phyloP scores from a whole-genome alignment of 2,797 vertebrate genomes.

The Enteromius fasciolatus region DNA sequence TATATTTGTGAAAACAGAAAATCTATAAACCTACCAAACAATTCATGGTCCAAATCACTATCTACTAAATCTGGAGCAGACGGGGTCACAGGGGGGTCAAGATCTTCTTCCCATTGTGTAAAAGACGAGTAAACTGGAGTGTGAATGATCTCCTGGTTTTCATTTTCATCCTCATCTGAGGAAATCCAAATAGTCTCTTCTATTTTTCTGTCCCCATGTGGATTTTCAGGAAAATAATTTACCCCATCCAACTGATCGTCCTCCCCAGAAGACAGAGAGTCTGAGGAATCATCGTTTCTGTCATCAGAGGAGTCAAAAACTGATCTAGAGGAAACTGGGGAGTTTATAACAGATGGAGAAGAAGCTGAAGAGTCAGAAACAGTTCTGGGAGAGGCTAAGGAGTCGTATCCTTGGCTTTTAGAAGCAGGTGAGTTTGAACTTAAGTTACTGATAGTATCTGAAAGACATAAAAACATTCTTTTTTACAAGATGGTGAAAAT shows the following conservation, averaged over 20 bases:
- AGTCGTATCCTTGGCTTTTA: constrained; percentile 42
- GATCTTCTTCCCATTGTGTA: constrained; percentile 57
- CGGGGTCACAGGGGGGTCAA: constrained; percentile 65
- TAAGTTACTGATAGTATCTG: constrained; percentile 68
- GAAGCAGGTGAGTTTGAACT: constrained; percentile 25
- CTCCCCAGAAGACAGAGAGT: constrained; percentile 63
- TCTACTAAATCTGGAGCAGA: constrained; percentile 71
- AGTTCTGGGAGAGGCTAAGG: constrained; percentile 73
- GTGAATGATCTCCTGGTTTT: constrained; percentile 61
- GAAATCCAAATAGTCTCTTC: constrained; percentile 73
- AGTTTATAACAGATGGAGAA: constrained; percentile 25
- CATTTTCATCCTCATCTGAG: constrained; percentile 74
- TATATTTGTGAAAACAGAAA: neutral
- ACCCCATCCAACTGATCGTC: constrained; percentile 58
- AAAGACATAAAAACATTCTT: constrained; percentile 45
- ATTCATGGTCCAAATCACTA: constrained; percentile 69
- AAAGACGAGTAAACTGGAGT: constrained; percentile 14
- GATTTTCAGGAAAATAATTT: constrained; percentile 54
- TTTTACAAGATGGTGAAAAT: neutral
- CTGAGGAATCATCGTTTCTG: constrained; percentile 79
- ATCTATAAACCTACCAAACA: constrained; percentile 58
- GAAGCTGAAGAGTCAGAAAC: constrained; percentile 63
- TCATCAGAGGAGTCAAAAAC: constrained; percentile 76
- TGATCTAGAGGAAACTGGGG: constrained; percentile 45
- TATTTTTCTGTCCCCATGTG: constrained; percentile 31